Base-by-base conservation (phyloP, 2,113 vertebrate genomes). In the Oxygymnocypris stewartii region DNA sequence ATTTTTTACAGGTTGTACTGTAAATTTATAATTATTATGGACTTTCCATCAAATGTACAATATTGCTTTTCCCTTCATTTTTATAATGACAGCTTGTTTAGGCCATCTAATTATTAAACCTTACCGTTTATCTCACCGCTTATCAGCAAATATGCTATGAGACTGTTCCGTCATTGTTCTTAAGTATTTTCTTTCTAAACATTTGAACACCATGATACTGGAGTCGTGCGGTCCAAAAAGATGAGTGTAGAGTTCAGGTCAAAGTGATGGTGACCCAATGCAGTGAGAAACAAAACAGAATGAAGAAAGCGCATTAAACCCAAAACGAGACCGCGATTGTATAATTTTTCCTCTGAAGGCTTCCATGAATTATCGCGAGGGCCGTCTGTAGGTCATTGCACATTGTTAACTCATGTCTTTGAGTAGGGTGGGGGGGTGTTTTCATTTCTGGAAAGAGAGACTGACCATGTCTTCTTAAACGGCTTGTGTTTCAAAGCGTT, bases 311-410 rank as follows among this genome's bases (percentile, higher is more conserved):
- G 92, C 94, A 96, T 95, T 95, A 94, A 96, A 94, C 93, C 90
- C 91, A 92, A 91, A 92, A 93, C 94, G 94, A 92, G 95, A 95
- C 95, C 93, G 93, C 94, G 95, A 94, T 93, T 94, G 93, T 95
- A 94, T 92, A 91, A 91, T 93, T 95, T 91, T 31, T 96, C 94
- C 95, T 96, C 94, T 89, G 93, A 96, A 96, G 95, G 96, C 96
- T 98, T 98, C 97, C 97, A 97, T 92, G 96, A 97, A 97, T 98
- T 97, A 96, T 97, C 25, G 1, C 94, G 85, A 89, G 11, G 89
- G 94, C 89, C 92, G 89, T 92, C 94, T 95, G 96, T 96, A 97
- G 96, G 96, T 97, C 96, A 97, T 96, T 61, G 93, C 94, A 95
- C 94, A 97, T 97, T 98, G 95, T 97, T 96, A 93, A 61, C 90